A percentile compares a stretch with the other conserved stretches of the same genome.
phyloP scores from a whole-genome alignment of 2,113 vertebrate genomes.

The Melanotaenia duboulayi region DNA sequence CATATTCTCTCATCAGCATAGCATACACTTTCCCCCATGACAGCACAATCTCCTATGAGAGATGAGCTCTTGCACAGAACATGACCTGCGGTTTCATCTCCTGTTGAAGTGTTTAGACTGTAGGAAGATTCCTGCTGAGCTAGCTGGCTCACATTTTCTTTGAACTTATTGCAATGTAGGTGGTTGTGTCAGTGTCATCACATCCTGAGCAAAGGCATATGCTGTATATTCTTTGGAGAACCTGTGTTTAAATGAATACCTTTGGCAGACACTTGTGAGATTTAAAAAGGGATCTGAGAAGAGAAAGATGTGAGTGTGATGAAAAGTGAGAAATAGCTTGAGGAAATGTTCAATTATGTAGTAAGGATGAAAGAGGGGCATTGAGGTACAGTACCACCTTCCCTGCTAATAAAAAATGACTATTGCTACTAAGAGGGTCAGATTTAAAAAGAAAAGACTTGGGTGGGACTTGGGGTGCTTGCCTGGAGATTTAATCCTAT shows the following conservation, averaged over 20 bases:
- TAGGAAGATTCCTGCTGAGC: constrained; percentile 68
- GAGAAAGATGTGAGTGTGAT: constrained; percentile 31
- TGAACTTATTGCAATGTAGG: constrained; percentile 60
- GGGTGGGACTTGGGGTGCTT: constrained; percentile 48
- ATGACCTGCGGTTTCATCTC: constrained; percentile 69
- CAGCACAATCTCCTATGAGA: constrained; percentile 68
- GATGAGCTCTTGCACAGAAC: constrained; percentile 65
- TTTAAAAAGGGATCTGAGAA: constrained; percentile 61
- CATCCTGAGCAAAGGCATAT: constrained; percentile 45
- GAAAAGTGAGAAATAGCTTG: constrained; percentile 48
- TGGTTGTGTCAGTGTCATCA: constrained; percentile 68
- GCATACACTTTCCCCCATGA: constrained; percentile 36
- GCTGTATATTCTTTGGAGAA: constrained; percentile 43
- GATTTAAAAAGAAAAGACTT: constrained; percentile 48
- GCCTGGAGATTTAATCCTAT: constrained; percentile 71
- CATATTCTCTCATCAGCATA: constrained; percentile 55
- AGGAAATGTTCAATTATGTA: constrained; percentile 64
- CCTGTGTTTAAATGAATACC: constrained; percentile 35
- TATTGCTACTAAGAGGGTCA: constrained; percentile 64
- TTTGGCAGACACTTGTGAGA: constrained; percentile 59
- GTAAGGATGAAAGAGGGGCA: constrained; percentile 29
- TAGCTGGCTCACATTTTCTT: constrained; percentile 54
- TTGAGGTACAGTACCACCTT: constrained; percentile 45
- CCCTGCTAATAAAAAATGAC: constrained; percentile 58
- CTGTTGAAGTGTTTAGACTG: constrained; percentile 56